These are phyloP conservation scores for Sarcophaga subvicina DNA, from an alignment of 2,888 invertebrate genomes.

Conservation along the genomic window DNA sequence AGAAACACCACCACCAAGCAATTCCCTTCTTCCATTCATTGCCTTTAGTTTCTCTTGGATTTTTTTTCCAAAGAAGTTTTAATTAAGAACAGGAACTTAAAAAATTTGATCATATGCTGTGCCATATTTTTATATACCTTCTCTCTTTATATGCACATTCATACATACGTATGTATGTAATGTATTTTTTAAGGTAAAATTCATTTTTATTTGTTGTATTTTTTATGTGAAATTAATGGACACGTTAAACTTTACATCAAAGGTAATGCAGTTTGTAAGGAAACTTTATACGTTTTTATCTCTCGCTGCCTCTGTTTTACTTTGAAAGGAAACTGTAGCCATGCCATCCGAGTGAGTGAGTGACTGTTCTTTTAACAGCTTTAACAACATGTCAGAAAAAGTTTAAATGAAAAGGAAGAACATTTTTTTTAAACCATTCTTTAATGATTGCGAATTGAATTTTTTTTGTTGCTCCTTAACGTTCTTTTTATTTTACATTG, in stretches of 20 bases:
- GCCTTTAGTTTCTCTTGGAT: too few relatives aligned
- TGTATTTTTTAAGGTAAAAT: neutral
- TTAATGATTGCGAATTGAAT: neutral
- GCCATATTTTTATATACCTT: neutral
- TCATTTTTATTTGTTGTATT: neutral
- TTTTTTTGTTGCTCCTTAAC: neutral
- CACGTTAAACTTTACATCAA: conserved; percentile 13
- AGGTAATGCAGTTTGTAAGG: conserved; percentile 26
- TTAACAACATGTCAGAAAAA: conserved; percentile 1
- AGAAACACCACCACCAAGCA: neutral
- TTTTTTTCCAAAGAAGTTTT: neutral
- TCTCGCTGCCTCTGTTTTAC: neutral
- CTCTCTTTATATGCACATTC: too few relatives aligned
- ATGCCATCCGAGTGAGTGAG: conserved; percentile 10
- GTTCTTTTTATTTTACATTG: neutral
- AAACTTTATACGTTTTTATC: conserved; percentile 3
- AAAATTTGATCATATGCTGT: neutral
- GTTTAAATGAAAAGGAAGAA: neutral
- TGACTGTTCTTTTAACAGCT: conserved; percentile 4
- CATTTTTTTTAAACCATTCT: neutral
- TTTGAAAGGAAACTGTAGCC: conserved; percentile 6
- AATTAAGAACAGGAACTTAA: conserved; percentile 28
- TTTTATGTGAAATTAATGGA: conserved; percentile 8
- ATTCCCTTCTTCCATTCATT: neutral
- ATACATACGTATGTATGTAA: neutral